A percentile compares a stretch with the other conserved stretches of the same genome.
These are phyloP conservation scores for Lophotis ruficrista DNA, from an alignment of 2,113 vertebrate genomes.

Conservation along the genomic window DNA sequence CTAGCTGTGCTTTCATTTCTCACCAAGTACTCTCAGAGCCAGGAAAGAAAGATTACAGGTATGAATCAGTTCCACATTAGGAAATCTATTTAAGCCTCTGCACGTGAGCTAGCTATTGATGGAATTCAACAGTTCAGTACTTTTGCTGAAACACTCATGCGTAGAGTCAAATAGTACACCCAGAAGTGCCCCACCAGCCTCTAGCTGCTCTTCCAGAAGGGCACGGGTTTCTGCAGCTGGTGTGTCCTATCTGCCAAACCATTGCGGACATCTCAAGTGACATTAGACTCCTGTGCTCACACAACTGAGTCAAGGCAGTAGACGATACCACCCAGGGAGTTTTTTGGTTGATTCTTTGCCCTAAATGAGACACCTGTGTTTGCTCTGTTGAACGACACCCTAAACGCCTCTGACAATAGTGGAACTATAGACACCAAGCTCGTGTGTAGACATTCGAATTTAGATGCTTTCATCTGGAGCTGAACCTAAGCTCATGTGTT, in stretches of 20 bases:
- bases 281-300: background rate
- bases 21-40: background rate
- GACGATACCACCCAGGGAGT: background rate
- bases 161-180: background rate
- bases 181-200: background rate
- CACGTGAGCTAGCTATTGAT: background rate
- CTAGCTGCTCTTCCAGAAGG: background rate
- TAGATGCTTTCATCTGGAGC: background rate
- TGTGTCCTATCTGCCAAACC: background rate
- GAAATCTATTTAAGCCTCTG: background rate
- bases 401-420: background rate
- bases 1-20: background rate
- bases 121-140: background rate
- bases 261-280: rapidly evolving
- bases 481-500: background rate
- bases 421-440: background rate
- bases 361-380: background rate
- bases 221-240: background rate
- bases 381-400: background rate
- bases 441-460: background rate
- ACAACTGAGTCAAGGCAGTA: background rate
- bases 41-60: background rate
- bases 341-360: background rate
- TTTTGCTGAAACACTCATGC: background rate
- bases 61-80: background rate